phyloP scores from a whole-genome alignment of 2,797 vertebrate species.

The Balearica regulorum region DNA sequence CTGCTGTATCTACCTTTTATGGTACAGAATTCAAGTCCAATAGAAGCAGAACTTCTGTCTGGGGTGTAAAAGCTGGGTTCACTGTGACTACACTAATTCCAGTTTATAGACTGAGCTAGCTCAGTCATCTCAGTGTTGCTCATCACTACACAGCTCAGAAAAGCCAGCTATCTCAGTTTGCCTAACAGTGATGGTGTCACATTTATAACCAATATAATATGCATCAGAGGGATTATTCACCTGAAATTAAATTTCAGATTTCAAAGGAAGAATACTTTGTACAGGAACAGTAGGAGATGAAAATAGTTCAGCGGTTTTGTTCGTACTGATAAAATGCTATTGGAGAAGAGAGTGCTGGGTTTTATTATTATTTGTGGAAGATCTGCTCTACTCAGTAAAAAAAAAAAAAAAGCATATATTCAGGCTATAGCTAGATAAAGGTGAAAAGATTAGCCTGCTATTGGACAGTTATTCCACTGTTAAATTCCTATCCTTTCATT shows the following conservation, averaged over 20 bases:
- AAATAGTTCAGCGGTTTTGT: not conserved
- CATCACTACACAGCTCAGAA: not conserved
- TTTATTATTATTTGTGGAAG: not conserved
- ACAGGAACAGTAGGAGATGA: not conserved
- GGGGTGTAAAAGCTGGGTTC: not conserved
- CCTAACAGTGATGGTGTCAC: not conserved
- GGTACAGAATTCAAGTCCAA: not conserved
- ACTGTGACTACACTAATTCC: not conserved
- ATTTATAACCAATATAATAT: not conserved
- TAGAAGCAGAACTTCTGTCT: not conserved
- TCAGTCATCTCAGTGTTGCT: not conserved
- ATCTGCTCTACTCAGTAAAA: not conserved
- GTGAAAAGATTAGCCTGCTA: conserved; percentile 13
- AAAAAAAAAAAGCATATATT: not conserved
- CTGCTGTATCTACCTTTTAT: not conserved
- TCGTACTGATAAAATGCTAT: not conserved
- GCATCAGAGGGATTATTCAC: not conserved
- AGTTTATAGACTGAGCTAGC: not conserved
- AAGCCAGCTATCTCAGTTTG: not conserved
- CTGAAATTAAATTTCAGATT: not conserved
- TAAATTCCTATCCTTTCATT: not conserved
- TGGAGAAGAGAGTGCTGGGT: not conserved
- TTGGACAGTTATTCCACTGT: not conserved
- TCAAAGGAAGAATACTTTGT: not conserved
- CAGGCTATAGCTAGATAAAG: not conserved